Percentiles rank a stretch among this genome's conserved stretches.
These are phyloP conservation scores for Unio pictorum DNA, from an alignment of 2,888 invertebrate species.

Conservation along the genomic window DNA sequence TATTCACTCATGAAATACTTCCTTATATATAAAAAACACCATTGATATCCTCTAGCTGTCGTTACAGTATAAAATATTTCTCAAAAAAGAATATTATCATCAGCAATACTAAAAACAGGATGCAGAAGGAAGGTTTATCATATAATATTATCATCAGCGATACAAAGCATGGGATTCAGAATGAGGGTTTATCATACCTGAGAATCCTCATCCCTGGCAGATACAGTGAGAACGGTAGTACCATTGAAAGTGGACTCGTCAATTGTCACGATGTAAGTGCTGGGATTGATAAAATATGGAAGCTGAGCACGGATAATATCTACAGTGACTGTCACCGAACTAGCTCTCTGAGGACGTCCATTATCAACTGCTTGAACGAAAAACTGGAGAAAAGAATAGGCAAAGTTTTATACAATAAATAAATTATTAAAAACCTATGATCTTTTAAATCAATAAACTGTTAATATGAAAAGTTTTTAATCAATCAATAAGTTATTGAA, in stretches of 20 bases:
- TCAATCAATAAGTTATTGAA: no score
- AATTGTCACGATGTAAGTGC: conserved; percentile 19
- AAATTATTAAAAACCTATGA: no score
- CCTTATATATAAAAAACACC: no score
- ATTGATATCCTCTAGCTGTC: no score
- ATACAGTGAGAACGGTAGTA: conserved; percentile 28
- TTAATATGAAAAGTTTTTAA: no score
- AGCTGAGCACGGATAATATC: conserved; percentile 34
- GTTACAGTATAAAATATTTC: no score
- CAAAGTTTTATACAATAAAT: not conserved
- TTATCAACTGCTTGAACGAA: conserved; percentile 43
- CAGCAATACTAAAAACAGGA: no score
- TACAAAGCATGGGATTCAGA: no score
- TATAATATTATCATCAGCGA: conserved; percentile 5
- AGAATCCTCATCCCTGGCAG: conserved; percentile 46
- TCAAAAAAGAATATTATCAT: no score
- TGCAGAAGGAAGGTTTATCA: not conserved
- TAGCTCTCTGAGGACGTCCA: conserved; percentile 23
- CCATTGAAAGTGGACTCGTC: conserved; percentile 30
- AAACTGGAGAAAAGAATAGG: conserved; percentile 32
- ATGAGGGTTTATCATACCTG: conserved; percentile 25
- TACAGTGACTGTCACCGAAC: conserved; percentile 25
- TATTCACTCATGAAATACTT: no score
- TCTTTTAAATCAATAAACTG: no score
- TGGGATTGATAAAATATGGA: conserved; percentile 20